phyloP scores from a whole-genome alignment of 2,113 vertebrate genomes.

The Thymallus thymallus region DNA sequence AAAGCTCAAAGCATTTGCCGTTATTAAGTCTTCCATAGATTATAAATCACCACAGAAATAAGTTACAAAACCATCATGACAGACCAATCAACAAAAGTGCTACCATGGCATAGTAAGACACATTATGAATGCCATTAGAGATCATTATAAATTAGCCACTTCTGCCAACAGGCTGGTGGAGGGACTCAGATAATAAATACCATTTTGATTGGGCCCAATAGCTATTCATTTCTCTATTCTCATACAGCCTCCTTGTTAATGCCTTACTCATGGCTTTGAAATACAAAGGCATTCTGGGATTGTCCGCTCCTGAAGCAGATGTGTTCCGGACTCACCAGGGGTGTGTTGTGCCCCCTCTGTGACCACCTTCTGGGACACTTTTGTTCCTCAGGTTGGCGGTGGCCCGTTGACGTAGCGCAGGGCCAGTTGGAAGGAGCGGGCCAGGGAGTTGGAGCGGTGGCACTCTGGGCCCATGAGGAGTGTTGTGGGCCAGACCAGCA shows the following conservation, averaged over 20 bases:
- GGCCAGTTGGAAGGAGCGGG: constrained; percentile 65
- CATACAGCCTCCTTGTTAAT: too few species aligned
- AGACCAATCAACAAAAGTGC: constrained; percentile 11
- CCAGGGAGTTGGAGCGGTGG: constrained; percentile 49
- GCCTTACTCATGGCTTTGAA: too few species aligned
- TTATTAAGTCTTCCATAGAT: background rate
- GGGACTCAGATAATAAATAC: too few species aligned
- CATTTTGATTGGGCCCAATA: too few species aligned
- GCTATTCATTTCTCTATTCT: too few species aligned
- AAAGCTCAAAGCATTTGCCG: background rate
- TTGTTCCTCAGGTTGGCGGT: constrained; percentile 73
- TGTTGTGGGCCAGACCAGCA: constrained; percentile 44
- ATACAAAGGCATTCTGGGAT: too few species aligned
- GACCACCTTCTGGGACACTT: background rate
- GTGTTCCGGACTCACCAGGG: too few species aligned
- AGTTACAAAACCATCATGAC: background rate
- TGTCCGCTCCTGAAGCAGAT: too few species aligned
- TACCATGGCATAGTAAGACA: background rate
- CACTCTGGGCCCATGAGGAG: constrained; percentile 37
- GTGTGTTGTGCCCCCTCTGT: too few species aligned
- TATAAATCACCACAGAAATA: background rate
- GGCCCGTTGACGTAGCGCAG: constrained; percentile 81
- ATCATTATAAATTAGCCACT: too few species aligned
- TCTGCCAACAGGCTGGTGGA: too few species aligned
- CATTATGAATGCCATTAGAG: too few species aligned